Conservation (phyloP, 2,113 vertebrate species). For the Rallus limicola region DNA sequence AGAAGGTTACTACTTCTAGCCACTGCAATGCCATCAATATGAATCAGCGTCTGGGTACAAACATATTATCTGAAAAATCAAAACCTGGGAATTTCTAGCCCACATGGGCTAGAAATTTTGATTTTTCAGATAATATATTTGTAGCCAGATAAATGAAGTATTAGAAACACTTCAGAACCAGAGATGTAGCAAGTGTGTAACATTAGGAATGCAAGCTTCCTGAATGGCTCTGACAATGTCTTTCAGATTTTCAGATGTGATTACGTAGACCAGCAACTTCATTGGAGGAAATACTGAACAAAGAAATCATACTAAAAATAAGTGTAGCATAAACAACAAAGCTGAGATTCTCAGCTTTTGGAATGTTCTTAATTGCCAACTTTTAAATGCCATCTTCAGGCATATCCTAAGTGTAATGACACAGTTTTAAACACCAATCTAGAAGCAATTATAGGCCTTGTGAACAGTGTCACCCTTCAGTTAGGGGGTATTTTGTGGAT, state of each 20-base stretch:
- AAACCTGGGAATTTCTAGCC: not conserved
- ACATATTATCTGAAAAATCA: not conserved
- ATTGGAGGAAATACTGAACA: not conserved
- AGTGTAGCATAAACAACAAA: not conserved
- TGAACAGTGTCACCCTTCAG: not conserved
- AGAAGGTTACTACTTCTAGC: not conserved
- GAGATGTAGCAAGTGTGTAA: not conserved
- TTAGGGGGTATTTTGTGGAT: not conserved
- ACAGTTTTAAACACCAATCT: not conserved
- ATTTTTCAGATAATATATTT: too few relatives aligned
- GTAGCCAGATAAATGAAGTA: too few relatives aligned
- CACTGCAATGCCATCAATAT: not conserved
- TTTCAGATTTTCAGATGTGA: not conserved
- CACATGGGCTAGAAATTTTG: too few relatives aligned
- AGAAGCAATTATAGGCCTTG: not conserved
- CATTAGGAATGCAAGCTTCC: not conserved
- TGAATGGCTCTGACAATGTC: not conserved
- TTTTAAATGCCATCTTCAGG: not conserved
- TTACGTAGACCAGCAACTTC: not conserved
- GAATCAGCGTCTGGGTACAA: not conserved
- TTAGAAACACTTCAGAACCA: not conserved
- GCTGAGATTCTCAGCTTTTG: not conserved
- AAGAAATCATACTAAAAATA: not conserved
- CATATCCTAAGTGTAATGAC: too few relatives aligned
- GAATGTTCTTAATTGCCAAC: not conserved